Base-by-base conservation (phyloP, 2,113 vertebrate genomes). In the Psephotus haematonotus region DNA sequence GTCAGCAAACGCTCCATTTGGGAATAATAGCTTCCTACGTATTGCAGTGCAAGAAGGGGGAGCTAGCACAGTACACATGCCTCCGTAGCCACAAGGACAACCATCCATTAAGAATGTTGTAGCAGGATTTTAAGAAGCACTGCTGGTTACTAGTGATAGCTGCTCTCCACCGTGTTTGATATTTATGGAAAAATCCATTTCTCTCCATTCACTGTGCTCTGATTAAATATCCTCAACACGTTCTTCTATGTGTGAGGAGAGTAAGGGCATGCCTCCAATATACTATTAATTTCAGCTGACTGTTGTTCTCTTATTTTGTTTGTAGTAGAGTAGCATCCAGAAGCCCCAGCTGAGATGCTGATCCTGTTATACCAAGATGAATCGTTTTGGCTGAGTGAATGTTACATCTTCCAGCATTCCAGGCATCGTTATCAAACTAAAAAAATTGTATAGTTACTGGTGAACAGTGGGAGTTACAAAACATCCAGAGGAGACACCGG, bases 11-110 rank as follows among this genome's bases (percentile, higher is more conserved):
- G 89, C 94, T 96, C 95, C 93, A 10, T 82, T 78, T 94, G 96
- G 96, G 96, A 97, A 97, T 96, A 95, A 96, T 53, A 63, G 88
- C 95, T 92, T 83, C 97, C 97, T 97, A 96, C 87, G 84, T 94
- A 49, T 84, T 74, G 92, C 94, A 17, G 92, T 3, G 96, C 88
- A 18, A 65, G 93, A 86, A 84, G 70, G 76, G 90, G 81, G 68
- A 68, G 77, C 94, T 67, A 71, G 91, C 95, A 74, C 57, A 23
- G 16, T 9, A 63, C 67, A 89, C 79, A 70, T 91, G 82, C 95
- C 92, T 49, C 81, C 57, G 49, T 74, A 92, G 87, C 64, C 92
- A 90, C 62, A 62, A 92, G 84, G 95, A 96, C 94, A 96, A 78
- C 57, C 80, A 84, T 37, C 89, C 85, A 57, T 85, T 77, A 93